phyloP scores from a whole-genome alignment of 2,113 vertebrate species.

The Mohoua ochrocephala region DNA sequence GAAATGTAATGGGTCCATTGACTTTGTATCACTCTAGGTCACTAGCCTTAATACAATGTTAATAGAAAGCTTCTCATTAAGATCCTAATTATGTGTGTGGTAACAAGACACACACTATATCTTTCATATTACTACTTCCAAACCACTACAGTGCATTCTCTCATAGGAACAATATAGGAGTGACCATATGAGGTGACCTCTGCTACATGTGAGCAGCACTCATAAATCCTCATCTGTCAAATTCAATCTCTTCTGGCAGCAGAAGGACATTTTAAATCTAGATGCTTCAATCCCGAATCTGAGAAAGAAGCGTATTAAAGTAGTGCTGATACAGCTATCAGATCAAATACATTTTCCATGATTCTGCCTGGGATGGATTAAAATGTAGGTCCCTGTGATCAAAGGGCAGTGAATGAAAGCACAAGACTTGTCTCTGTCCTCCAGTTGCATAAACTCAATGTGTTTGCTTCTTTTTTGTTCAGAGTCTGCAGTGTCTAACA shows the following conservation, averaged over 20 bases:
- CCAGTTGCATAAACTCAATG: neutral
- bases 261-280: constrained; percentile 59
- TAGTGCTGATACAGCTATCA: constrained; percentile 31
- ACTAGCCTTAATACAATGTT: constrained; percentile 21
- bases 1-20: neutral
- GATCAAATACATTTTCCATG: constrained; percentile 37
- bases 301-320: constrained; percentile 20
- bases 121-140: constrained; percentile 26
- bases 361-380: constrained; percentile 10
- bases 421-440: neutral
- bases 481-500: neutral
- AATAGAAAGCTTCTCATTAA: constrained; percentile 57
- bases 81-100: constrained; percentile 31
- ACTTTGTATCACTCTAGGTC: constrained; percentile 49
- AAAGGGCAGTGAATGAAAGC: constrained; percentile 36
- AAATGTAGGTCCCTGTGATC: constrained; percentile 12
- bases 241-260: constrained; percentile 46
- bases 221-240: constrained; percentile 60
- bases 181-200: constrained; percentile 45
- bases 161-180: neutral
- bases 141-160: neutral
- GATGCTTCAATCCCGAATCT: constrained; percentile 17
- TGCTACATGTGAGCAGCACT: neutral
- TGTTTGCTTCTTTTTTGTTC: neutral
- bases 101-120: constrained; percentile 2